Evolutionary conservation across 2,113 vertebrate genomes (phyloP).

Genomic region (human): GRCh38 chr4:26141501-26142000

Average conservation of each 20-base stretch:
- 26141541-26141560: not conserved
- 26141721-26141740: not conserved
- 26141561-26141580: not conserved
- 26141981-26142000: slow-evolving; percentile 54
- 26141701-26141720: not conserved
- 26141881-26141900: not conserved
- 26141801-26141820: not conserved
- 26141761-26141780: not conserved
- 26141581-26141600: not conserved
- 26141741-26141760: not conserved
- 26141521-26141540: not conserved
- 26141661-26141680: not conserved
- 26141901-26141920: slow-evolving; percentile 33
- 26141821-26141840: not conserved
- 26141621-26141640: not conserved
- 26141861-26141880: slow-evolving; percentile 32
- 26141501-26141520: slow-evolving; percentile 9
- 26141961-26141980: slow-evolving; percentile 65
- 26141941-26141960: slow-evolving; percentile 37
- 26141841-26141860: not conserved
- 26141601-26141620: not conserved
- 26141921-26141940: slow-evolving; percentile 28
- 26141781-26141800: not conserved
- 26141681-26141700: not conserved
- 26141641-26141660: not conserved